phyloP scores from a whole-genome alignment of 2,797 vertebrate genomes.

The Malacoraja senta region DNA sequence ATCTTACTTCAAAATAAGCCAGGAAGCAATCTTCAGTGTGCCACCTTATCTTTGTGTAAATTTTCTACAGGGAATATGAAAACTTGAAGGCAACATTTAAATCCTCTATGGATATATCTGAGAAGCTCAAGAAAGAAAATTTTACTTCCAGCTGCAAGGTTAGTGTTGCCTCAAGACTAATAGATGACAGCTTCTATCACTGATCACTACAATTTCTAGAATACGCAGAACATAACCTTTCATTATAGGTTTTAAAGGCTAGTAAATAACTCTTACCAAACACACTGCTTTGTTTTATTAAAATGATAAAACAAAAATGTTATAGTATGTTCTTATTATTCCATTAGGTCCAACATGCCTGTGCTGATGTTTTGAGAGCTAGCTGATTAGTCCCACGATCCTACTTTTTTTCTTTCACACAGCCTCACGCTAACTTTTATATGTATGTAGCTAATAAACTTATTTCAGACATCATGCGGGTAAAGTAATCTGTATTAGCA shows the following conservation, averaged over 20 bases:
- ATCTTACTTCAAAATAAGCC: background rate
- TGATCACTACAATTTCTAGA: background rate
- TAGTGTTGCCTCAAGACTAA: constrained; percentile 39
- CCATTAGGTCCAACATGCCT: background rate
- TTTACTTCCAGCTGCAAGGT: constrained; percentile 79
- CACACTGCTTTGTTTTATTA: background rate
- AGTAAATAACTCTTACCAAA: background rate
- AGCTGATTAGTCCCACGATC: background rate
- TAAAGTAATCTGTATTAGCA: background rate
- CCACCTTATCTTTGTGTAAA: background rate
- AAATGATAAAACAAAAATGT: background rate
- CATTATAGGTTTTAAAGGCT: background rate
- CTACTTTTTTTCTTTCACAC: background rate
- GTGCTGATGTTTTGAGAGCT: background rate
- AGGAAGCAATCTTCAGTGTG: background rate
- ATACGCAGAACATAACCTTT: background rate
- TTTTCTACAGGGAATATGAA: constrained; percentile 77
- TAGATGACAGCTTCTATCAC: background rate
- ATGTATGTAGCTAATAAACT: background rate
- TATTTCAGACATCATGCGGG: background rate
- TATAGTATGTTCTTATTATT: background rate
- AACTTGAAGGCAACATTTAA: constrained; percentile 77
- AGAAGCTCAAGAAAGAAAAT: constrained; percentile 84
- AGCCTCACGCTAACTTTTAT: background rate
- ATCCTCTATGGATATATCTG: constrained; percentile 72